Conservation (phyloP, 2,888 invertebrate genomes). For the Neocrepidodera transversa region DNA sequence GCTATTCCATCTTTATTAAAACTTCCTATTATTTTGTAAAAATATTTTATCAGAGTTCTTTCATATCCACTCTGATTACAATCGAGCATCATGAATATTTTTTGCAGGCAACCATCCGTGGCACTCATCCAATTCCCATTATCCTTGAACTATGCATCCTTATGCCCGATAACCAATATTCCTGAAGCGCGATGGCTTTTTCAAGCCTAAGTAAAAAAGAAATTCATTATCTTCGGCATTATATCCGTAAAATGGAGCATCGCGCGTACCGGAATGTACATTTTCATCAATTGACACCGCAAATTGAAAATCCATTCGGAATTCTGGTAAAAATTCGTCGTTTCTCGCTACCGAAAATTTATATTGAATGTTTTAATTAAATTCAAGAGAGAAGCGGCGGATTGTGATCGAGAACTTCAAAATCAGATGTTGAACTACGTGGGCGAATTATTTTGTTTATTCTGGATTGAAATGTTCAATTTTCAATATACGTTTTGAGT, state of each 20-base stretch:
- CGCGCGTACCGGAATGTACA: slow-evolving; percentile 33
- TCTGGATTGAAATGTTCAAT: background rate
- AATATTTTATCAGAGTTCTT: too few species aligned
- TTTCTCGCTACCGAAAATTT: slow-evolving; percentile 26
- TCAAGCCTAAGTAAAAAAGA: slow-evolving; percentile 17
- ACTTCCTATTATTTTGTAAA: too few species aligned
- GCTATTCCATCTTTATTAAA: too few species aligned
- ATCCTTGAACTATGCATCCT: slow-evolving; percentile 24
- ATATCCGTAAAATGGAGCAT: slow-evolving; percentile 25
- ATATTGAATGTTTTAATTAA: slow-evolving; percentile 39
- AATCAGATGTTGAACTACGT: slow-evolving; percentile 11
- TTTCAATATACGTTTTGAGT: too few species aligned
- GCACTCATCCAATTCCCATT: slow-evolving; percentile 8
- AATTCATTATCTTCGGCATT: slow-evolving; percentile 33
- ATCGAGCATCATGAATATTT: too few species aligned
- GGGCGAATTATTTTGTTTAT: background rate
- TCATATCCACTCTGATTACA: too few species aligned
- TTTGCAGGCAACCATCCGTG: background rate
- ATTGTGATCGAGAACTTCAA: slow-evolving; percentile 31
- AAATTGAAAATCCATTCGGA: slow-evolving; percentile 37
- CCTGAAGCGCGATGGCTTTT: slow-evolving; percentile 1
- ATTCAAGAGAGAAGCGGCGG: slow-evolving; percentile 23
- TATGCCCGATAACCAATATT: slow-evolving; percentile 22
- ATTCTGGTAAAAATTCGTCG: slow-evolving; percentile 19
- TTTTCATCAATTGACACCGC: slow-evolving; percentile 33